Percentiles rank a stretch among this genome's conserved stretches.
Conservation (phyloP, 2,888 invertebrate genomes). For the Orchestes rusci region DNA sequence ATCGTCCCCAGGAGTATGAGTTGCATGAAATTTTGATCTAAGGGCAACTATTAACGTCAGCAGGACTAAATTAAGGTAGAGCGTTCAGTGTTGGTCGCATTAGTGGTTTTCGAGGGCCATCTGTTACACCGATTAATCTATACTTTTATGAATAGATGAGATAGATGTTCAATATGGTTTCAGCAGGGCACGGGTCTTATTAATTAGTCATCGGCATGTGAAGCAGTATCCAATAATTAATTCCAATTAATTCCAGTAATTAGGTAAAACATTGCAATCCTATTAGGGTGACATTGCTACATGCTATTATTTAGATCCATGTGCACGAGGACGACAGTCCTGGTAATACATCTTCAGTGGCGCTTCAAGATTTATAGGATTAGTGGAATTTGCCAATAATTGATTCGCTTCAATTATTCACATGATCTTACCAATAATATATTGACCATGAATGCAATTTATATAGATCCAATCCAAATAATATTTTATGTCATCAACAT, state of each 20-base stretch:
- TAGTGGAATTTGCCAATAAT: no score
- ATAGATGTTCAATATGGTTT: slow-evolving; percentile 28
- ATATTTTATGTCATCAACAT: no score
- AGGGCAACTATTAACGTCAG: slow-evolving; percentile 14
- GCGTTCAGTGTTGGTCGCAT: slow-evolving; percentile 12
- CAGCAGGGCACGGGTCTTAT: slow-evolving; percentile 34
- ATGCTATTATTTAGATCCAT: slow-evolving; percentile 22
- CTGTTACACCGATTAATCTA: slow-evolving; percentile 24
- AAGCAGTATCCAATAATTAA: slow-evolving; percentile 40
- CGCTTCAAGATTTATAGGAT: no score
- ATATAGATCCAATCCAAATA: no score
- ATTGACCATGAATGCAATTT: no score
- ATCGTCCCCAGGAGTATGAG: slow-evolving; percentile 4
- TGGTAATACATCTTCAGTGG: no score
- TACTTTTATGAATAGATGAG: slow-evolving; percentile 22
- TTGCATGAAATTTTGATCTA: slow-evolving; percentile 10
- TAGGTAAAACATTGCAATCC: slow-evolving; percentile 40
- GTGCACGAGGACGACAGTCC: no score
- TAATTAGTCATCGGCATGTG: slow-evolving; percentile 37
- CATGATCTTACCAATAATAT: no score
- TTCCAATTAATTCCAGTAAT: slow-evolving; percentile 44
- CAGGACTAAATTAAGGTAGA: slow-evolving; percentile 17
- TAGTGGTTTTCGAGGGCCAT: slow-evolving; percentile 21
- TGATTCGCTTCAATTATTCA: no score
- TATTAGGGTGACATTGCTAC: slow-evolving; percentile 32